A percentile compares a stretch with the other conserved stretches of the same genome.
These are phyloP conservation scores for Kryptolebias marmoratus DNA, from an alignment of 2,113 vertebrate species.

Conservation along the genomic window DNA sequence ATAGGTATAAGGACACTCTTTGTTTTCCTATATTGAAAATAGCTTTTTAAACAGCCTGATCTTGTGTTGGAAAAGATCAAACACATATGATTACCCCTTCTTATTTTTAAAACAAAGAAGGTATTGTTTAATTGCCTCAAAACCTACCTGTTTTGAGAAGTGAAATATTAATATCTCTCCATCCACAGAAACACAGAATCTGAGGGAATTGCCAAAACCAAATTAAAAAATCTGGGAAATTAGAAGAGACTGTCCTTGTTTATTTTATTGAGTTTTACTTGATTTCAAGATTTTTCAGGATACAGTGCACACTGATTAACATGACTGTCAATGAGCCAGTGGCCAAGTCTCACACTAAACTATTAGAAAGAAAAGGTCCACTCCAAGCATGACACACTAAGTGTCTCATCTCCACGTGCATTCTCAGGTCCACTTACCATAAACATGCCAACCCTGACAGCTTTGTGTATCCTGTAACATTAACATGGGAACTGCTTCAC, in stretches of 20 bases:
- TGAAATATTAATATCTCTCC: slow-evolving; percentile 1
- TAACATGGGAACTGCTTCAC: slow-evolving; percentile 7
- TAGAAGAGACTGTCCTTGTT: too few species aligned
- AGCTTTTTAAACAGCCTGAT: slow-evolving; percentile 27
- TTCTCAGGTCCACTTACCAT: slow-evolving; percentile 18
- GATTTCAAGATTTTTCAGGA: not conserved
- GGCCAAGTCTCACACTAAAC: not conserved
- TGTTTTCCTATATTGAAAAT: slow-evolving; percentile 1
- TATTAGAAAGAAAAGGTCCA: slow-evolving; percentile 7
- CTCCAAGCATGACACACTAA: not conserved
- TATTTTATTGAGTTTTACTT: not conserved
- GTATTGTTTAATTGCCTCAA: slow-evolving; percentile 50
- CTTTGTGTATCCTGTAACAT: slow-evolving; percentile 39
- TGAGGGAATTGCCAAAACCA: slow-evolving; percentile 19
- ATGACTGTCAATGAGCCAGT: not conserved
- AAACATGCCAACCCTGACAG: slow-evolving; percentile 19
- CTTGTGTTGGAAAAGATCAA: slow-evolving; percentile 52
- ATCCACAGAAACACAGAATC: slow-evolving; percentile 24
- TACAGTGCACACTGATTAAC: not conserved
- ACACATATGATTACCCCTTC: slow-evolving; percentile 39
- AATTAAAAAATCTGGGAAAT: not conserved
- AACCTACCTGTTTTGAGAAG: slow-evolving; percentile 28
- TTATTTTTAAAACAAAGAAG: slow-evolving; percentile 62
- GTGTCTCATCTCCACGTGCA: not conserved
- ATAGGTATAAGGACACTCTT: not conserved